Evolutionary conservation across 2,888 invertebrate genomes (phyloP).

Genomic region (Dasysyrphus tricinctus): DNA sequence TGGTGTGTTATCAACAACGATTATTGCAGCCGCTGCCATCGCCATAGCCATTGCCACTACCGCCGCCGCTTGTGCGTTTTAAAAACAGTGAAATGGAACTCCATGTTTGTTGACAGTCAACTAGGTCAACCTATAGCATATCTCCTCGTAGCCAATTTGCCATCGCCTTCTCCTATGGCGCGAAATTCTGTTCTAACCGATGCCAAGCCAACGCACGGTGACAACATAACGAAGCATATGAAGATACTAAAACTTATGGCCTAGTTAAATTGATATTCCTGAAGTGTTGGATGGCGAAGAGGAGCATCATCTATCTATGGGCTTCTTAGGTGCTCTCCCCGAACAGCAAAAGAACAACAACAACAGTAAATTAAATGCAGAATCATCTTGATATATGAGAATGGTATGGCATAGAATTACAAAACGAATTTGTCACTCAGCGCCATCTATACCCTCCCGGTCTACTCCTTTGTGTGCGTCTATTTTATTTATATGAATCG

Average conservation of each 20-base stretch:
- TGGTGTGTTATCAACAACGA: constrained; percentile 66
- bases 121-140: constrained; percentile 70
- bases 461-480: background rate
- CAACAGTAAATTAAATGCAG: constrained; percentile 18
- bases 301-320: background rate
- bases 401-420: constrained; percentile 56
- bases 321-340: constrained; percentile 41
- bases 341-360: background rate
- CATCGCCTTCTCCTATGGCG: constrained; percentile 4
- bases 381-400: constrained; percentile 56
- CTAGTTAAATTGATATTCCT: constrained; percentile 73
- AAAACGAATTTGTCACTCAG: constrained; percentile 67
- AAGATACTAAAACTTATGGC: constrained; percentile 64
- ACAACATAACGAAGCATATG: constrained; percentile 53
- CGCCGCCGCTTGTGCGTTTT: constrained; percentile 37
- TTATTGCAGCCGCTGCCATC: constrained; percentile 36
- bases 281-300: constrained; percentile 16
- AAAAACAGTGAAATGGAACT: constrained; percentile 65
- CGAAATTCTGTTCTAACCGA: constrained; percentile 48
- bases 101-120: constrained; percentile 62
- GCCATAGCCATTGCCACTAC: background rate
- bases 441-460: constrained; percentile 16
- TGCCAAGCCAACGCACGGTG: constrained; percentile 39
- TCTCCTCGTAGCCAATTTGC: constrained; percentile 26
- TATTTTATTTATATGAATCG: background rate